phyloP scores from a whole-genome alignment of 2,797 vertebrate species.

The Artibeus lituratus region DNA sequence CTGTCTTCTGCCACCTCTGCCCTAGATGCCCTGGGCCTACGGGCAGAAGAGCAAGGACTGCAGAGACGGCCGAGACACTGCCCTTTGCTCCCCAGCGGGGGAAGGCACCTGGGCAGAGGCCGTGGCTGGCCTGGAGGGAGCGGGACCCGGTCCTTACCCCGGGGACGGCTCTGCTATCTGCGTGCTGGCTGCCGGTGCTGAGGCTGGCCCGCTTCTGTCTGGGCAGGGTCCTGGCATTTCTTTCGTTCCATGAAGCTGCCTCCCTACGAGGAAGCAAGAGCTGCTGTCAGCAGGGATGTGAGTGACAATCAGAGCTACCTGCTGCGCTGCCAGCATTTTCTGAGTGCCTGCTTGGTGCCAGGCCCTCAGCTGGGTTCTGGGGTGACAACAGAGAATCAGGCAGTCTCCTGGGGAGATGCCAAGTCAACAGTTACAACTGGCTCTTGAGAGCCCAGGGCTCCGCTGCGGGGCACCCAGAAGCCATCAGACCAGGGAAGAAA shows the following conservation, averaged over 20 bases:
- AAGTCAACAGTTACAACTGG: neutral
- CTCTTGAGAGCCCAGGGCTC: neutral
- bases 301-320: neutral
- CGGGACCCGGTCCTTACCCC: conserved; percentile 73
- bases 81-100: neutral
- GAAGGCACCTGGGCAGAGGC: neutral
- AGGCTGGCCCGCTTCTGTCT: conserved; percentile 49
- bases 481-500: neutral
- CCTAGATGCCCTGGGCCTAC: neutral
- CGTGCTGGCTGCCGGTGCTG: conserved; percentile 77
- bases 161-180: conserved; percentile 84
- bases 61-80: neutral
- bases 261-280: conserved; percentile 75
- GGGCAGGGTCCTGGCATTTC: conserved; percentile 76
- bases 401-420: neutral
- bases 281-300: conserved; percentile 49
- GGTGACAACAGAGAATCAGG: neutral
- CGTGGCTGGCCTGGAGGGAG: neutral
- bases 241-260: conserved; percentile 84
- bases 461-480: neutral
- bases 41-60: neutral
- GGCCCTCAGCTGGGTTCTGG: neutral
- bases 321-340: neutral
- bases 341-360: neutral
- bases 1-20: neutral